Conservation (phyloP, 2,888 invertebrate genomes). For the Lasioglossum morio region DNA sequence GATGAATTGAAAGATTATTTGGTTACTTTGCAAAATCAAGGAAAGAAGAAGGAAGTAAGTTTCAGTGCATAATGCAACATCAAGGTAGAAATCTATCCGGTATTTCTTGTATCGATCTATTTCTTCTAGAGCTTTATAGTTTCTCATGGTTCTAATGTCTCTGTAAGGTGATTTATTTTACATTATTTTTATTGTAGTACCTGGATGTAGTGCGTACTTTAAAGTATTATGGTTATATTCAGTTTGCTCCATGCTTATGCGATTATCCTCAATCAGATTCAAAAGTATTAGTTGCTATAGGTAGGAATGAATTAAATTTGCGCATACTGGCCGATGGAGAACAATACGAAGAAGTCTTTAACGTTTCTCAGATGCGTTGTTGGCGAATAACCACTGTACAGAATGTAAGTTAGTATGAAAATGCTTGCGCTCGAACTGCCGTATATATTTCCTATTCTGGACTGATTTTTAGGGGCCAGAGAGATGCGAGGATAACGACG, state of each 20-base stretch:
- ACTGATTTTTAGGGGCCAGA: conserved; percentile 71
- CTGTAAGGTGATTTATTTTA: conserved; percentile 20
- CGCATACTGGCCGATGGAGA: conserved; percentile 87
- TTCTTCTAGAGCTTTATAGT: conserved; percentile 5
- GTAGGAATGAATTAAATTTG: conserved; percentile 94
- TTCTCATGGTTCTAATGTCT: neutral
- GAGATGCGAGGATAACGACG: conserved; percentile 74
- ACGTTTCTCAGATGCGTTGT: conserved; percentile 98
- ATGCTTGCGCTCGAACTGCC: neutral
- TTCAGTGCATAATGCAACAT: neutral
- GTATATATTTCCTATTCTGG: neutral
- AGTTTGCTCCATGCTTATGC: conserved; percentile 90
- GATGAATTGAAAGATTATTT: conserved; percentile 90
- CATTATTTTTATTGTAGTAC: conserved; percentile 87
- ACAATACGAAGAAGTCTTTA: conserved; percentile 93
- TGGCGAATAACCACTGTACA: conserved; percentile 97
- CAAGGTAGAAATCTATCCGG: neutral
- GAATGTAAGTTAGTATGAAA: conserved; percentile 86
- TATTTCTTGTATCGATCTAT: neutral
- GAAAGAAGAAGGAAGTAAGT: conserved; percentile 92
- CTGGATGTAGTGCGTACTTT: conserved; percentile 93
- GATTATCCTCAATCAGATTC: conserved; percentile 91
- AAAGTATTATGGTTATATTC: conserved; percentile 95
- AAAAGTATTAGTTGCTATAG: conserved; percentile 91
- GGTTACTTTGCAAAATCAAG: conserved; percentile 89